Conservation (phyloP, 2,888 invertebrate species). For the Dioctria linearis region DNA sequence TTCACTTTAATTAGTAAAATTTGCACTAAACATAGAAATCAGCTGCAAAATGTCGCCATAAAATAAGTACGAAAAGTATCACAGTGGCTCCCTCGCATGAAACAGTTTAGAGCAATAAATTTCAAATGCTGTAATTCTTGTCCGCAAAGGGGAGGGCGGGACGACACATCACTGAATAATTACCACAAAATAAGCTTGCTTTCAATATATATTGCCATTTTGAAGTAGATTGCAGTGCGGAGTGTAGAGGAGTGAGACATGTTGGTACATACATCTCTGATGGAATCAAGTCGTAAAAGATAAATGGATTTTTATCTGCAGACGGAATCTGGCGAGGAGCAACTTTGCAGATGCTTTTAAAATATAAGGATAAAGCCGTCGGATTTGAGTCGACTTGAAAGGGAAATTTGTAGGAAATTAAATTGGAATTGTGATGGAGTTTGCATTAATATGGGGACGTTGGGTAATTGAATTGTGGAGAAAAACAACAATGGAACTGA, state of each 20-base stretch:
- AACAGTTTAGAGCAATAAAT: no score
- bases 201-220: not conserved
- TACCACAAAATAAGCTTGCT: constrained; percentile 8
- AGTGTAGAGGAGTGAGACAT: not conserved
- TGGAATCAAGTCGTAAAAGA: no score
- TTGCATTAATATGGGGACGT: constrained; percentile 17
- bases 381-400: constrained; percentile 9
- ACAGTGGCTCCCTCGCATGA: no score
- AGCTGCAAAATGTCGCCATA: no score
- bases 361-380: not conserved
- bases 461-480: not conserved
- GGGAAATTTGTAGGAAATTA: constrained; percentile 26
- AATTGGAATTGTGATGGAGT: constrained; percentile 25
- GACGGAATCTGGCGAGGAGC: not conserved
- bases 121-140: not conserved
- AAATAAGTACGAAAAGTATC: no score
- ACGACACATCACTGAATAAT: constrained; percentile 17
- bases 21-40: no score
- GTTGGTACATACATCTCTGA: not conserved
- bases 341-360: not conserved
- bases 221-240: not conserved
- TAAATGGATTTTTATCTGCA: not conserved
- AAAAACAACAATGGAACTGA: not conserved
- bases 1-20: no score
- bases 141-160: constrained; percentile 7